Evolutionary conservation across 2,797 vertebrate species (phyloP), one percentile per base, ranked within the genome.

Genomic region (Helarctos malayanus): DNA sequence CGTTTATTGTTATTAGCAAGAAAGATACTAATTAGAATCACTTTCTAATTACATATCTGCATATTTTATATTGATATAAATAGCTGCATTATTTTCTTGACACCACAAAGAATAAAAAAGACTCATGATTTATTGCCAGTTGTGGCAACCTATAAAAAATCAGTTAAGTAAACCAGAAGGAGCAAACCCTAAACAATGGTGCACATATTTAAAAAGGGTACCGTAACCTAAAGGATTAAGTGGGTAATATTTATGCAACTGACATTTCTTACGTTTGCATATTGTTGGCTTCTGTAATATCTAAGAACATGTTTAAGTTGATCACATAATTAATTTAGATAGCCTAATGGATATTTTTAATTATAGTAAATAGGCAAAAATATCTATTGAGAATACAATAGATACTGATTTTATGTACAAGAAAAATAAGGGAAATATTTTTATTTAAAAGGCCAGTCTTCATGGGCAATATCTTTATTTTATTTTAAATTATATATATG

Each of bases 1-100:
- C 3, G 5, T 86, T 97, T 98, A 97, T 97, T 97, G 68, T 97
- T 98, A 91, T 89, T 97, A 85, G 16, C 68, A 79, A 96, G 5
- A 27, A 95, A 93, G 71, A 84, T 27, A 81, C 3, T 92, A 98
- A 98, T 95, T 97, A 94, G 95, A 97, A 97, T 85, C 15, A 27
- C 3, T 96, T 97, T 97, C 91, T 95, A 97, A 97, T 97, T 97
- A 45, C 2, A 71, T 90, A 97, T 52, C 12, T 97, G 92, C 93
- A 92, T 49, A 94, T 96, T 98, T 98, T 87, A 56, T 95, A 89
- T 92, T 45, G 2, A 97, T 91, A 96, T 89, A 95, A 97, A 97
- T 93, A 32, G 1, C 9, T 96, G 0, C 0, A 79, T 96, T 86
- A 94, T 79, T 97, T 97, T 97, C 61, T 83, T 95, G 97, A 94